Evolutionary conservation across 2,888 invertebrate genomes (phyloP), one percentile per base, ranked within the genome.

Genomic region (Aleiodes leptofemur): DNA sequence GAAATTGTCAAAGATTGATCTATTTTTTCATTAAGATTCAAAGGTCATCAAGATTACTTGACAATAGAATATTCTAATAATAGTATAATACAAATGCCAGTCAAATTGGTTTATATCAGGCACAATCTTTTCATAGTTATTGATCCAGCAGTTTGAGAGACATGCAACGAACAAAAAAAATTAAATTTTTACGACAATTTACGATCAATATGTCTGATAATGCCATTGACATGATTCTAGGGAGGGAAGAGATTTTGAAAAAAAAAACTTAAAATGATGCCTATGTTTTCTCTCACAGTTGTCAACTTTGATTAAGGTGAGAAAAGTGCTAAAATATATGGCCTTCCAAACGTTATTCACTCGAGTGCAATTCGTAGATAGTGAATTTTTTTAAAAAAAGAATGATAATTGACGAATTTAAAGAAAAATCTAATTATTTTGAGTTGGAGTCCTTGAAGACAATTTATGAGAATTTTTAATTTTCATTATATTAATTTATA

Each of bases 261-360:
- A 1, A 9, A 43, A 34, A 34, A 34, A 34, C 6, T 34, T 43
- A 7, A 43, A 34, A 59, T 14, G 59, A 34, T 16, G 81, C 78
- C 78, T 81, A 84, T 76, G 84, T 85, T 84, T 85, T 85, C 85
- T 86, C 79, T 77, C 83, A 83, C 84, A 84, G 83, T 84, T 86
- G 86, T 86, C 86, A 82, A 73, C 56, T 38, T n/a, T 16, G 59
- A 69, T 4, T 38, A n/a, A 38, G 38, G 16, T 61, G 34, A 59
- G 23, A 13, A 43, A 16, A 72, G 16, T 64, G 7, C 34, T 11
- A 64, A 66, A 23, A 43, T 48, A 34, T 34, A 68, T 57, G 74
- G 69, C 69, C 69, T 74, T 74, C 55, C 59, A 29, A 50, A 57
- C 43, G 34, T 50, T 50, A 50, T 66, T 66, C 13, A 16, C 34